These are phyloP conservation scores for Euthynnus affinis DNA, from an alignment of 2,797 vertebrate species.

Conservation along the genomic window DNA sequence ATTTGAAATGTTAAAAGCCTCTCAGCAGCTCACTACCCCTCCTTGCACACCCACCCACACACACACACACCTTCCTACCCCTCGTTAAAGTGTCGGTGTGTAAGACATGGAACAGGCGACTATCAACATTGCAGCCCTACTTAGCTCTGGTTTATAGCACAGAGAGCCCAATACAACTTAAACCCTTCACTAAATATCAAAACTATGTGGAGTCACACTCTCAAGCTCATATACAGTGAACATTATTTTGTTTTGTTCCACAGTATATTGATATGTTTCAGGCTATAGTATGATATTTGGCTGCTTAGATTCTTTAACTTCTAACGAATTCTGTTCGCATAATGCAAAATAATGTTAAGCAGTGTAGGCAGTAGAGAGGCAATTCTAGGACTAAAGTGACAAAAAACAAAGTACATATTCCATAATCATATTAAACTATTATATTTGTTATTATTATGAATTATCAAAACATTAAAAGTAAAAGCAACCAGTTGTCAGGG, in stretches of 20 bases:
- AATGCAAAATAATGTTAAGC: too few relatives aligned
- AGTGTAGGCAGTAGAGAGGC: too few relatives aligned
- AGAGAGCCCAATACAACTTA: not conserved
- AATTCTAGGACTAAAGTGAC: too few relatives aligned
- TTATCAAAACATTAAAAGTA: too few relatives aligned
- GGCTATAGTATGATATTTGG: not conserved
- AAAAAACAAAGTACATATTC: too few relatives aligned
- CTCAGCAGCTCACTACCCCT: constrained; percentile 31
- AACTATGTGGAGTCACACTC: not conserved
- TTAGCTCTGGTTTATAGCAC: constrained; percentile 13
- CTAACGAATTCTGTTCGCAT: too few relatives aligned
- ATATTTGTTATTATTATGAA: too few relatives aligned
- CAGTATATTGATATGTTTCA: not conserved
- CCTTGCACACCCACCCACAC: not conserved
- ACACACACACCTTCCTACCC: constrained; percentile 20
- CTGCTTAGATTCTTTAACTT: not conserved
- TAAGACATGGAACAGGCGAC: constrained; percentile 49
- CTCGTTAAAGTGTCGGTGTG: constrained; percentile 23
- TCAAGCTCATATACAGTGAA: not conserved
- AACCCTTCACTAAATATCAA: constrained; percentile 3
- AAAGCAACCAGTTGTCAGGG: too few relatives aligned
- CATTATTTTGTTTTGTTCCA: not conserved
- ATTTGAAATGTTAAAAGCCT: constrained; percentile 66
- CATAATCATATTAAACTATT: too few relatives aligned
- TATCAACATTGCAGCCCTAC: not conserved